These are phyloP conservation scores for Cotesia typhae DNA, from an alignment of 1,140 invertebrate genomes.

Conservation along the genomic window DNA sequence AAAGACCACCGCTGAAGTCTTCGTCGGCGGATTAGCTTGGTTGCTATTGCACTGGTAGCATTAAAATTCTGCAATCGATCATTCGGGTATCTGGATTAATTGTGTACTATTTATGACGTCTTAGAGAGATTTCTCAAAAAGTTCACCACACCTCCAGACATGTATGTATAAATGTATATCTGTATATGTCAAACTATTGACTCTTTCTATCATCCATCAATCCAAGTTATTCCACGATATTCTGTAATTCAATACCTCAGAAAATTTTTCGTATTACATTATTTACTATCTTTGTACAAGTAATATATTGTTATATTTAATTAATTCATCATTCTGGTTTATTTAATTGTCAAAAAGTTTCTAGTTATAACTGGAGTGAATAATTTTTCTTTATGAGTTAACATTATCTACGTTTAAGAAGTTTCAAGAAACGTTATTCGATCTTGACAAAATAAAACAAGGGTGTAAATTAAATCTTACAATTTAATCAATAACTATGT, in stretches of 20 bases:
- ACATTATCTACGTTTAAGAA: no score
- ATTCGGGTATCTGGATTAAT: conserved; percentile 6
- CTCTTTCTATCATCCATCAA: background rate
- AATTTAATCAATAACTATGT: no score
- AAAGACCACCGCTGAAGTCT: background rate
- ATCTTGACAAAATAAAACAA: no score
- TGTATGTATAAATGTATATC: background rate
- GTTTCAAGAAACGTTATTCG: no score
- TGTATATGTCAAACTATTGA: background rate
- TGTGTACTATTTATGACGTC: conserved; percentile 10
- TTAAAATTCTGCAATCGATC: conserved; percentile 9
- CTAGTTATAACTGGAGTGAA: no score
- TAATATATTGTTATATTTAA: background rate
- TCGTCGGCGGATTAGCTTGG: background rate
- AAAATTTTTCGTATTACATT: background rate
- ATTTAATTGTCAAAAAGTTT: no score
- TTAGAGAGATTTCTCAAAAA: background rate
- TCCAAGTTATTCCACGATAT: background rate
- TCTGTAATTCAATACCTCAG: background rate
- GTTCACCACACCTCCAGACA: background rate
- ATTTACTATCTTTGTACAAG: background rate
- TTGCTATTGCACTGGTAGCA: no score
- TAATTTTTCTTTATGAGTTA: no score
- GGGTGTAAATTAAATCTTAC: no score
- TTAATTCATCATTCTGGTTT: no score